Evolutionary conservation across 2,888 invertebrate species (phyloP), one percentile per base, ranked within the genome.

Genomic region (Ramazzottius varieornatus): DNA sequence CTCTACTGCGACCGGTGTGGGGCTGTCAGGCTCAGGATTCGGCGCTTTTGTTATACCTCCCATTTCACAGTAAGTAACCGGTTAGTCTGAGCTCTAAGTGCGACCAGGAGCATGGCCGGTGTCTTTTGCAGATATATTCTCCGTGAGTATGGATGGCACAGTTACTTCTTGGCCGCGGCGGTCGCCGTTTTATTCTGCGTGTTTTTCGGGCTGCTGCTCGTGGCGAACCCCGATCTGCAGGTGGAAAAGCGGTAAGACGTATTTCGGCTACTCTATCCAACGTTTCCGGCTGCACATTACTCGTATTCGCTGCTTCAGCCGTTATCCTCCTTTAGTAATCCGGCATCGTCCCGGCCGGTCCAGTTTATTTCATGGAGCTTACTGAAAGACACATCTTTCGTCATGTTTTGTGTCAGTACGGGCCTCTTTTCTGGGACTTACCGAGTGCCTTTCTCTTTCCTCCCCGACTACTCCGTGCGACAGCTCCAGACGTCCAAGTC

Each of bases 11-110:
- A 54, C 54, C n/a, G 54, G 54, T 16, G 24, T 54, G 4, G 54
- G 54, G 20, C 54, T 54, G 20, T 54, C 54, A 16, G 54, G 54
- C 54, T 8, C 54, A 13, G 54, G 54, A 8, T 54, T 54, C 29
- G 54, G 54, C 29, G 54, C 54, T 29, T 54, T 54, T 54, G 24
- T 54, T 54, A 54, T 54, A 4, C 54, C 54, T 8, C 54, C 54
- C 20, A 16, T 54, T 54, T 16, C 54, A 29, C 54, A 54, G 29
- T 29, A n/a, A n/a, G n/a, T n/a, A n/a, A n/a, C n/a, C n/a, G n/a
- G n/a, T n/a, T n/a, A n/a, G n/a, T n/a, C n/a, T n/a, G n/a, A n/a
- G n/a, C n/a, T n/a, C n/a, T n/a, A n/a, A n/a, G n/a, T n/a, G n/a
- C n/a, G n/a, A n/a, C n/a, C n/a, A n/a, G n/a, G n/a, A n/a, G n/a